Conservation (phyloP, 2,888 invertebrate genomes). For the Alviniconcha strummeri region DNA sequence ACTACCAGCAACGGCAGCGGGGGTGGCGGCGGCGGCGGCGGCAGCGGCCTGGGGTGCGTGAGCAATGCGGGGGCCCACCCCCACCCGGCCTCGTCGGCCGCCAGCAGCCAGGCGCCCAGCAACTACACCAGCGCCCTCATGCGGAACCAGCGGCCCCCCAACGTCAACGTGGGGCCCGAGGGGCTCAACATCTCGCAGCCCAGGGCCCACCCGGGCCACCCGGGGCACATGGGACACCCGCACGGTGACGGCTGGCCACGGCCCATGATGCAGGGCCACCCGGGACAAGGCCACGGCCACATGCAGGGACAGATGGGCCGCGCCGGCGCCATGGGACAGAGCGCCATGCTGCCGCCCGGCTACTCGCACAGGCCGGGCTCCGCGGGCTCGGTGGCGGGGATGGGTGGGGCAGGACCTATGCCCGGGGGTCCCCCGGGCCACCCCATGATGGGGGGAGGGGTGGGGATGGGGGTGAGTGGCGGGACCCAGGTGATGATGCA, state of each 20-base stretch:
- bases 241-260: slow-evolving; percentile 10
- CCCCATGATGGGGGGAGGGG: slow-evolving; percentile 42
- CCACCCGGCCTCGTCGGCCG: slow-evolving; percentile 39
- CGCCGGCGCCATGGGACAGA: not conserved
- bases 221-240: slow-evolving; percentile 44
- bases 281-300: not conserved
- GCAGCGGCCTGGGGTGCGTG: slow-evolving; percentile 13
- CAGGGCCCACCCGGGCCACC: slow-evolving; percentile 76
- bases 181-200: slow-evolving; percentile 74
- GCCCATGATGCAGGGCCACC: slow-evolving; percentile 39
- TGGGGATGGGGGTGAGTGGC: slow-evolving; percentile 53
- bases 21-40: slow-evolving; percentile 7
- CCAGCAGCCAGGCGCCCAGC: slow-evolving; percentile 30
- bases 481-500: slow-evolving; percentile 61
- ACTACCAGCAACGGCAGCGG: slow-evolving; percentile 36
- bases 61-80: slow-evolving; percentile 32
- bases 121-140: slow-evolving; percentile 70
- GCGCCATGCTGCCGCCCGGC: slow-evolving; percentile 22
- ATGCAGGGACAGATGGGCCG: slow-evolving; percentile 44
- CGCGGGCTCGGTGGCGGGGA: slow-evolving; percentile 12
- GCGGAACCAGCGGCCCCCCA: slow-evolving; percentile 78
- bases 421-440: not conserved
- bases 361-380: slow-evolving; percentile 27
- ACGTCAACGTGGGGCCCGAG: slow-evolving; percentile 78
- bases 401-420: slow-evolving; percentile 3